Base-by-base conservation (phyloP, 2,888 invertebrate genomes). In the Nemurella pictetii region DNA sequence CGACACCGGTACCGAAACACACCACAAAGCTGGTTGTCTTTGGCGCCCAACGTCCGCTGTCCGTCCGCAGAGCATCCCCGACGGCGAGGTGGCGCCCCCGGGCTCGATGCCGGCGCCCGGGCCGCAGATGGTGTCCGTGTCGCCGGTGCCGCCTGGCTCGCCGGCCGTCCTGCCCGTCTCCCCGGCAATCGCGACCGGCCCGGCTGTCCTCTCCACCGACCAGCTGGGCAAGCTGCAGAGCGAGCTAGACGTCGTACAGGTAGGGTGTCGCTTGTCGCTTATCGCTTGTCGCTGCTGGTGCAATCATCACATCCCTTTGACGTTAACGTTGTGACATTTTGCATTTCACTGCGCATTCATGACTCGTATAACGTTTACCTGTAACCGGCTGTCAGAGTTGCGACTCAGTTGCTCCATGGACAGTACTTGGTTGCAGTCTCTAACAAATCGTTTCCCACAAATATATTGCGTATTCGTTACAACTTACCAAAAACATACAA, bases 141-240 rank as follows among this genome's bases (percentile, higher is more conserved):
- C 87, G 28, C 87, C 86, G 20, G 87, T 86, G n/a, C 87, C 87
- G 29, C 87, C 87, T 15, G 35, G 84, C 26, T 72, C 85, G 81
- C 85, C 86, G 20, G 84, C 86, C 26, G 83, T 84, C 28, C 28
- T 80, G 55, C 85, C 84, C 35, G 84, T 78, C 80, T 55, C 73
- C 83, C 32, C 80, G 36, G 84, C 83, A 55, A 82, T 82, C 74
- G 55, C 88, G 88, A 89, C 30, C 87, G 91, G 92, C 0, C 75
- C 90, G 90, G 28, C 90, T 86, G 90, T 90, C 84, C 89, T 96
- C 35, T 93, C 93, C 0, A 94, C 96, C 72, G 98, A 98, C 86
- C 98, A 99, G 90, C 92, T 95, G 86, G 94, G 94, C 87, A 99
- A 99, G 91, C 91, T 99, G 85, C 95, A 96, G 87, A 95, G 96